phyloP scores from a whole-genome alignment of 2,113 vertebrate species.

The Austrofundulus limnaeus region DNA sequence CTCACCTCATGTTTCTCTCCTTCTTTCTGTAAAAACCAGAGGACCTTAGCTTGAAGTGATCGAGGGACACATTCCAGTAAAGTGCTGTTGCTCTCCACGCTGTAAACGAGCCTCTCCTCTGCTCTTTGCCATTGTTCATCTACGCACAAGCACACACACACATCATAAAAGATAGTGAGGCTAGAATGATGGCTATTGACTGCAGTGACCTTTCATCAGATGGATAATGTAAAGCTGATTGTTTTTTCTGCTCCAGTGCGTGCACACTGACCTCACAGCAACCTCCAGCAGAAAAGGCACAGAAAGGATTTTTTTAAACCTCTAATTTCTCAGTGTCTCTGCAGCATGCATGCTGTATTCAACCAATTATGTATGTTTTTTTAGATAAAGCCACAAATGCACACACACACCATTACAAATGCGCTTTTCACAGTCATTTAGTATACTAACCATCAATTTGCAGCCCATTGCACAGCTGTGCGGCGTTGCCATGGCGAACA shows the following conservation, averaged over 20 bases:
- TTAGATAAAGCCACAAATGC: conserved; percentile 6
- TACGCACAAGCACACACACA: conserved; percentile 39
- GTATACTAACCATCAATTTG: conserved; percentile 87
- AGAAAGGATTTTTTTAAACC: neutral
- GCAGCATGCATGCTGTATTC: neutral
- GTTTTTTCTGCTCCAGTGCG: conserved; percentile 2
- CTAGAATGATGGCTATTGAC: conserved; percentile 13
- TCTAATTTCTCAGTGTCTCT: no score
- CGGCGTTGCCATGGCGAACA: conserved; percentile 93
- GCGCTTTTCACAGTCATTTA: conserved; percentile 32
- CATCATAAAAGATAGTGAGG: conserved; percentile 20
- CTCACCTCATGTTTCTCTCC: conserved; percentile 86
- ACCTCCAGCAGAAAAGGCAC: conserved; percentile 1
- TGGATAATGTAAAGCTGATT: conserved; percentile 8
- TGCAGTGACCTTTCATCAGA: conserved; percentile 31
- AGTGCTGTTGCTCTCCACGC: conserved; percentile 92
- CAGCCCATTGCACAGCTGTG: conserved; percentile 94
- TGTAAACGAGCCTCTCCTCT: conserved; percentile 84
- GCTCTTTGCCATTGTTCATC: conserved; percentile 74
- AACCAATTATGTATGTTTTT: neutral
- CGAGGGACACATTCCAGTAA: conserved; percentile 91
- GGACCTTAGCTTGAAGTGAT: conserved; percentile 91
- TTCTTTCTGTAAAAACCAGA: conserved; percentile 87
- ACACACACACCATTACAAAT: conserved; percentile 22
- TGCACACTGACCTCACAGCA: conserved; percentile 1